Percentiles rank a stretch among this genome's conserved stretches.
Evolutionary conservation across 2,888 invertebrate genomes (phyloP).

Genomic region (Drepana falcataria): DNA sequence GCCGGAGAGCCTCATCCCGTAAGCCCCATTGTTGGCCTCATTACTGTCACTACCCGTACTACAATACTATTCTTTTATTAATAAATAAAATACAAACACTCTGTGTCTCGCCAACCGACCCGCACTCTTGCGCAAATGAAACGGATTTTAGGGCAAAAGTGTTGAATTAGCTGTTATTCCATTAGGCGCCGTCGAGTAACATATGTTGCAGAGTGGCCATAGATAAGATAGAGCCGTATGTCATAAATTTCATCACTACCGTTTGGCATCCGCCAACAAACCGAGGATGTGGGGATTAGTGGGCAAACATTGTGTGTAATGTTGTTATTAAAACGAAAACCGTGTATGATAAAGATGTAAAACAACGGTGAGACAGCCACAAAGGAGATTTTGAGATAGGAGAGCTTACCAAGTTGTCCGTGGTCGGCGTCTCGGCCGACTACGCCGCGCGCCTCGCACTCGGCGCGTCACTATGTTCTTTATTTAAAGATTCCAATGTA

Average conservation of each 20-base stretch:
- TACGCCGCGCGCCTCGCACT: constrained; percentile 24
- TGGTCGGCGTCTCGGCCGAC: constrained; percentile 12
- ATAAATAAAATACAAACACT: constrained; percentile 36
- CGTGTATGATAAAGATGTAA: constrained; percentile 62
- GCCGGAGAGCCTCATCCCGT: constrained; percentile 23
- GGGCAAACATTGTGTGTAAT: constrained; percentile 53
- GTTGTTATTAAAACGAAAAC: constrained; percentile 60
- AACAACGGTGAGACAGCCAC: constrained; percentile 47
- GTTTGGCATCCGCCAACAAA: constrained; percentile 68
- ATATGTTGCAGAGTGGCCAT: constrained; percentile 71
- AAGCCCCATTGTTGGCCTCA: constrained; percentile 33
- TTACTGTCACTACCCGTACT: constrained; percentile 29
- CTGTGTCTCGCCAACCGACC: constrained; percentile 38
- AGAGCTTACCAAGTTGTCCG: constrained; percentile 22
- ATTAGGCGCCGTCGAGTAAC: constrained; percentile 62
- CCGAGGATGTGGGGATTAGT: constrained; percentile 62
- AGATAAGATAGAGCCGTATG: constrained; percentile 78
- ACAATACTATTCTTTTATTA: constrained; percentile 20
- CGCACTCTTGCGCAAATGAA: constrained; percentile 42
- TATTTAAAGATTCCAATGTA: constrained; percentile 11
- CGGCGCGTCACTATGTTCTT: constrained; percentile 12
- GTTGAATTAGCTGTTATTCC: constrained; percentile 65
- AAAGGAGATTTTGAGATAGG: constrained; percentile 58
- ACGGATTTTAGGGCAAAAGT: constrained; percentile 62
- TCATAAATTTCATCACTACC: constrained; percentile 70